These are phyloP conservation scores for Monoplex corrugatus DNA, from an alignment of 2,888 invertebrate genomes.

Conservation along the genomic window DNA sequence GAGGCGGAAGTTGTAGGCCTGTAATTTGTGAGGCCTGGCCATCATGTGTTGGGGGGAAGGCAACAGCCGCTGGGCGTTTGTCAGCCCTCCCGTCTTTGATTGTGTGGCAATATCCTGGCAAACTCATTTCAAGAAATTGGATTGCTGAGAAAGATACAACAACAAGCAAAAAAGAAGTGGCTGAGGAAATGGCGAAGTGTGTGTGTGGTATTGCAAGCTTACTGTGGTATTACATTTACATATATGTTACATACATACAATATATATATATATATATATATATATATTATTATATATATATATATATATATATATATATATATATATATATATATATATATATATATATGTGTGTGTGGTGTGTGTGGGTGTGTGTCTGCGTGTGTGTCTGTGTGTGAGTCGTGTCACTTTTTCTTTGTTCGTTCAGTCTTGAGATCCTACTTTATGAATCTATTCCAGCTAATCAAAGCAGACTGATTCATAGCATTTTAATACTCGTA, in stretches of 20 bases:
- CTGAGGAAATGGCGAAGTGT: background rate
- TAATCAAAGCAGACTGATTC: too few relatives aligned
- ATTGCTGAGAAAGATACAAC: constrained; percentile 40
- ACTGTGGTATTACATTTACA: too few relatives aligned
- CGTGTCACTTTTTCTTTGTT: too few relatives aligned
- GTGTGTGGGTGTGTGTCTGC: background rate
- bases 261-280: background rate
- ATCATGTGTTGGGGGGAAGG: constrained; percentile 12
- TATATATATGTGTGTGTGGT: background rate
- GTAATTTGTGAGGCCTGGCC: constrained; percentile 41
- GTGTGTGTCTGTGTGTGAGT: background rate
- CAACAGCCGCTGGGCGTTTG: constrained; percentile 43
- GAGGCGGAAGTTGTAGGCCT: constrained; percentile 40
- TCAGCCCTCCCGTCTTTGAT: constrained; percentile 43
- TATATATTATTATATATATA: background rate
- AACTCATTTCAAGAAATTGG: constrained; percentile 43
- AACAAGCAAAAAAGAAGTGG: background rate
- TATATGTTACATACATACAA: background rate
- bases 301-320: background rate
- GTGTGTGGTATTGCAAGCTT: constrained; percentile 13
- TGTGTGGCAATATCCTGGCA: constrained; percentile 46
- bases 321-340: background rate
- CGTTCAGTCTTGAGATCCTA: too few relatives aligned
- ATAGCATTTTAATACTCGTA: too few relatives aligned
- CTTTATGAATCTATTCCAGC: too few relatives aligned